Conservation (phyloP, 2,888 invertebrate genomes). For the Hoplodrina blanda region DNA sequence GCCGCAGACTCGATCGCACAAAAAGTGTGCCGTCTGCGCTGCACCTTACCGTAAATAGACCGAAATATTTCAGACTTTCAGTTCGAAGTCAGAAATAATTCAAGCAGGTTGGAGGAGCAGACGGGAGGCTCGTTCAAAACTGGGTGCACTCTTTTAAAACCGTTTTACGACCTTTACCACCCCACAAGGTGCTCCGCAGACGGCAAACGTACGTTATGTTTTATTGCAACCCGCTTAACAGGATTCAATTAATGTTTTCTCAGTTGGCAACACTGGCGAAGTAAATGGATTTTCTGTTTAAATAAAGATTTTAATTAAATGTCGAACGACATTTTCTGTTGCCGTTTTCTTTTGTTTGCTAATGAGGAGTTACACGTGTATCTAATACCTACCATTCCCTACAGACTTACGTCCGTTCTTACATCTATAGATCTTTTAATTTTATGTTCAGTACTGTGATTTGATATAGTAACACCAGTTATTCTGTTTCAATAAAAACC, state of each 20-base stretch:
- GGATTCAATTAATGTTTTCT: slow-evolving; percentile 61
- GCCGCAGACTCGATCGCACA: too few relatives aligned
- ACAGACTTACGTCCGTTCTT: too few relatives aligned
- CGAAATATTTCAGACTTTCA: slow-evolving; percentile 43
- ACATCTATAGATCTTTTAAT: neutral
- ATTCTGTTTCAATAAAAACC: too few relatives aligned
- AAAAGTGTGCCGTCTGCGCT: too few relatives aligned
- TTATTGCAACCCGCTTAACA: slow-evolving; percentile 52
- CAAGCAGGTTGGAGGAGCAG: slow-evolving; percentile 53
- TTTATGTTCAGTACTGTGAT: neutral
- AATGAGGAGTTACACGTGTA: slow-evolving; percentile 5
- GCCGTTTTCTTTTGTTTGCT: neutral
- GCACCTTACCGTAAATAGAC: slow-evolving; percentile 34
- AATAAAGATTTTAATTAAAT: slow-evolving; percentile 32
- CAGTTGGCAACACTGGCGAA: slow-evolving; percentile 28
- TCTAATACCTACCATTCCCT: neutral
- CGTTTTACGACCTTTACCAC: slow-evolving; percentile 66
- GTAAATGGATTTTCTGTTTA: slow-evolving; percentile 41
- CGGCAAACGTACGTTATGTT: slow-evolving; percentile 45
- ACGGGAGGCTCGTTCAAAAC: slow-evolving; percentile 58
- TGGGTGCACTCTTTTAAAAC: slow-evolving; percentile 64
- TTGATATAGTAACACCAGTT: too few relatives aligned
- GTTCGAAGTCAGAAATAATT: slow-evolving; percentile 62
- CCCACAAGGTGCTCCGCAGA: slow-evolving; percentile 21
- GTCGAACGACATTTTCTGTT: slow-evolving; percentile 1